Conservation (phyloP, 2,888 invertebrate species). For the Stenotaenia linearis region DNA sequence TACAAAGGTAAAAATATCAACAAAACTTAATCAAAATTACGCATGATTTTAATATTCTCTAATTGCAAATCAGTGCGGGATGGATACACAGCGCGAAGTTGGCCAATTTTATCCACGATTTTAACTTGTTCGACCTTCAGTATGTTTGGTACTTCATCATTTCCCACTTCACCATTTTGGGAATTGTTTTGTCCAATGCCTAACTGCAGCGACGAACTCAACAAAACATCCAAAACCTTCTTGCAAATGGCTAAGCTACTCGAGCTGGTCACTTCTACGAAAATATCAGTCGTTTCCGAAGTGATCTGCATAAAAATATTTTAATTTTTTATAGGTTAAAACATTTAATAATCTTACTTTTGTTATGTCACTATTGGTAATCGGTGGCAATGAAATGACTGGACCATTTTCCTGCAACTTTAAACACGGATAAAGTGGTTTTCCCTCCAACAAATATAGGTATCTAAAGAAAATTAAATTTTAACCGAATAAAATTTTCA, state of each 20-base stretch:
- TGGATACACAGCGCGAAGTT: conserved; percentile 70
- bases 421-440: conserved; percentile 66
- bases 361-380: conserved; percentile 74
- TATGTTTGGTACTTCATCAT: conserved; percentile 39
- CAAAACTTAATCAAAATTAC: conserved; percentile 27
- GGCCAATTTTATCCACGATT: conserved; percentile 62
- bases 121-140: conserved; percentile 62
- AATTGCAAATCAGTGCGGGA: conserved; percentile 64
- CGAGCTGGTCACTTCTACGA: conserved; percentile 72
- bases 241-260: conserved; percentile 59
- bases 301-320: conserved; percentile 57
- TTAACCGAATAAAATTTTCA: background rate
- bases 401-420: conserved; percentile 56
- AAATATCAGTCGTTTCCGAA: conserved; percentile 58
- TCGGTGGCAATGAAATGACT: conserved; percentile 78
- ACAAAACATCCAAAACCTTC: conserved; percentile 60
- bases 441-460: conserved; percentile 69
- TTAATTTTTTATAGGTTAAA: background rate
- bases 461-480: conserved; percentile 51
- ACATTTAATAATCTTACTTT: conserved; percentile 54
- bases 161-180: conserved; percentile 40
- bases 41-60: conserved; percentile 43
- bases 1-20: background rate
- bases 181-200: conserved; percentile 50
- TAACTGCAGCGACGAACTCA: conserved; percentile 59